Evolutionary conservation across 2,797 vertebrate genomes (phyloP).

Genomic region (Apogon hyalosoma): DNA sequence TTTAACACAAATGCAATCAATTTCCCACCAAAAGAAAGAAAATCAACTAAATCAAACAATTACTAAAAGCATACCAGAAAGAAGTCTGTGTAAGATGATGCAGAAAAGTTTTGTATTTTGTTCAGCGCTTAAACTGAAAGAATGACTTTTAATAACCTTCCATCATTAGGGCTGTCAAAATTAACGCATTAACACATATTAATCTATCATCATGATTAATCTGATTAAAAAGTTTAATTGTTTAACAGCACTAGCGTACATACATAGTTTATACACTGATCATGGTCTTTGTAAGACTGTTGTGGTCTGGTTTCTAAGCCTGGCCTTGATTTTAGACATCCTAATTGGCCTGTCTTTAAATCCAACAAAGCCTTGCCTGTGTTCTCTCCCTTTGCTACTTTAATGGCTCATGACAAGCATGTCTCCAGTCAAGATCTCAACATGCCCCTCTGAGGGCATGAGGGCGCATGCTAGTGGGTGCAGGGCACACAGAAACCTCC

Average conservation of each 20-base stretch:
- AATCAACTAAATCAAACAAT: neutral
- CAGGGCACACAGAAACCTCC: constrained; percentile 44
- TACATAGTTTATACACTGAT: constrained; percentile 41
- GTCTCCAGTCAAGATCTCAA: constrained; percentile 70
- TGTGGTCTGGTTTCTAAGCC: constrained; percentile 48
- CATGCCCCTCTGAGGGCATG: constrained; percentile 46
- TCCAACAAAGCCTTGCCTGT: constrained; percentile 73
- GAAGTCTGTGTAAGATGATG: neutral
- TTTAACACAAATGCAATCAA: constrained; percentile 34
- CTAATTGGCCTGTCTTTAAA: constrained; percentile 66
- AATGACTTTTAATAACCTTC: constrained; percentile 22
- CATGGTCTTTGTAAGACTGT: constrained; percentile 47
- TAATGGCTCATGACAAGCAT: constrained; percentile 72
- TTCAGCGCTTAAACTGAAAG: constrained; percentile 13
- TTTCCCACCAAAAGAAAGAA: constrained; percentile 1
- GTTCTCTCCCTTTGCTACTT: constrained; percentile 44
- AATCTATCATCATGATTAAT: too few species aligned
- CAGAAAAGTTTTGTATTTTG: neutral
- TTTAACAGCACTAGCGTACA: neutral
- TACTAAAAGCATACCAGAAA: neutral
- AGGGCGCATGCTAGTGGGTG: constrained; percentile 45
- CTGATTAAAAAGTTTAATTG: too few species aligned
- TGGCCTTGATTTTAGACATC: constrained; percentile 73
- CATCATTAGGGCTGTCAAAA: constrained; percentile 9
- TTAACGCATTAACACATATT: too few species aligned